Evolutionary conservation across 1,140 invertebrate species (phyloP), one percentile per base, ranked within the genome.

Genomic region (Pogonomyrmex barbatus): DNA sequence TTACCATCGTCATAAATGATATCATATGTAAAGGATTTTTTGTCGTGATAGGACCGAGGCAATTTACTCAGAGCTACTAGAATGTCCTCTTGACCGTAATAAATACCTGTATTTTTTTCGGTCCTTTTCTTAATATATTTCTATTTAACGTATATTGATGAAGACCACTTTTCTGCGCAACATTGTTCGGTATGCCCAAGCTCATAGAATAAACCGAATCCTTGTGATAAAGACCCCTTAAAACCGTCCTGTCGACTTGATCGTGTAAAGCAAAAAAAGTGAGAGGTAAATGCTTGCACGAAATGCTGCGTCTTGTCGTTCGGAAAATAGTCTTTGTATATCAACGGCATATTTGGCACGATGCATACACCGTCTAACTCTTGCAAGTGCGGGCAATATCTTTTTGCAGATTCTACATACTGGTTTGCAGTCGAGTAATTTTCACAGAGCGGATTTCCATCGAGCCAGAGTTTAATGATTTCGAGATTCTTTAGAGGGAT

Each of bases 181-280:
- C 4, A 8, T 36, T 2, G 8, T 87, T 60, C 0, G 89, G 58
- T 0, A 91, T 91, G 24, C 89, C 87, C 5, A 93, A 79, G 17
- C 88, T 95, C 83, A 94, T 86, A 0, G 95, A 95, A 45, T 93
- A 95, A 12, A 93, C 77, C 4, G 94, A 92, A 52, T 93, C 73
- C 4, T 92, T 82, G 75, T 93, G 89, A 88, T 95, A 95, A 0
- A 95, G 56, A 4, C 93, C 94, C 8, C 77, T 76, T 1, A 95
- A 67, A 12, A 90, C 50, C 2, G n/a, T 73, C 77, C 94, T 93
- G 77, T 95, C 94, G 2, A 52, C 78, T 5, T 90, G 87, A 88
- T 95, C 95, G 45, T 94, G 94, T 0, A 95, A 68, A 56, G 76
- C 86, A 65, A 95, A 95, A 95, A 77, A 94, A 95, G 45, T 95